These are phyloP conservation scores for Motacilla alba DNA, from an alignment of 2,113 vertebrate genomes.

Conservation along the genomic window DNA sequence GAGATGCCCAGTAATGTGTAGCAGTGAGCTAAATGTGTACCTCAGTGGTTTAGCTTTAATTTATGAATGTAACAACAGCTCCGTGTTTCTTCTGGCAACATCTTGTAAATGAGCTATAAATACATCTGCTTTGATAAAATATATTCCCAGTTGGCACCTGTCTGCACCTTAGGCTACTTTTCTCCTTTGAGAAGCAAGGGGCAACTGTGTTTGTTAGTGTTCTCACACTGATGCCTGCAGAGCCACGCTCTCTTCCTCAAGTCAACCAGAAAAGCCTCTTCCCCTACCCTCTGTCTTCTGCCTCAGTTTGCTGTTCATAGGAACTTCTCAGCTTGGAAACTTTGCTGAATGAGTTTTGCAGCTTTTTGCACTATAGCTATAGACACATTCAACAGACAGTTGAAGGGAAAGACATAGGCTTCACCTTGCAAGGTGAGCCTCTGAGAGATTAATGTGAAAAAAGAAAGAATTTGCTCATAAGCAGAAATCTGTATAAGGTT, in stretches of 20 bases:
- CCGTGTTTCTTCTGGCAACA: not conserved
- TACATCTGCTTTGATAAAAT: not conserved
- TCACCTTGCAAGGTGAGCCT: not conserved
- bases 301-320: not conserved
- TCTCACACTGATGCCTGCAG: not conserved
- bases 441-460: not conserved
- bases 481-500: not conserved
- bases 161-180: not conserved
- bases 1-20: not conserved
- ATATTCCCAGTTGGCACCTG: not conserved
- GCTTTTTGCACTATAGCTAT: not conserved
- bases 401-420: not conserved
- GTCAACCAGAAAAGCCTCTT: not conserved
- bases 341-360: not conserved
- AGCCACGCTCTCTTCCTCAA: not conserved
- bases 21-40: not conserved
- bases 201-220: not conserved
- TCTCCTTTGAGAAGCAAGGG: not conserved
- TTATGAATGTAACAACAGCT: not conserved
- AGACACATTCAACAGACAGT: no score
- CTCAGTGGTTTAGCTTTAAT: not conserved
- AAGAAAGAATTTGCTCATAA: not conserved
- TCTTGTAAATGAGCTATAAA: not conserved
- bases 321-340: not conserved
- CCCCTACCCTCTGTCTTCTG: not conserved